Conservation (phyloP, 2,797 vertebrate species). For the Betta splendens region DNA sequence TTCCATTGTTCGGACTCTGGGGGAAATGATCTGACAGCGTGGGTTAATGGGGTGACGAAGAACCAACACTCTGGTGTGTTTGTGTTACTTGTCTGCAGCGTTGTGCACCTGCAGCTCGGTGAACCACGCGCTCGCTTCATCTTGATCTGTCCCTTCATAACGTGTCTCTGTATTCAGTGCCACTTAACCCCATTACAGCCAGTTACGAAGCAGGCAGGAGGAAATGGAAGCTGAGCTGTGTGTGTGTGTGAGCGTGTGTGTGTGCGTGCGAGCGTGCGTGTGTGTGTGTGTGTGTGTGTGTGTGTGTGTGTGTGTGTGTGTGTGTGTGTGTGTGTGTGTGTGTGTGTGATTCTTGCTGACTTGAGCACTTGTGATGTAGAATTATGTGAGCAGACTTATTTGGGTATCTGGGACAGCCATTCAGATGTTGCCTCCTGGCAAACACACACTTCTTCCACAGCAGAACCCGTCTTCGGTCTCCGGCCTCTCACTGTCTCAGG, state of each 20-base stretch:
- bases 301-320: conserved; percentile 39
- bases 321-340: conserved; percentile 5
- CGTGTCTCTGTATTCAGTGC: background rate
- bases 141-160: conserved; percentile 23
- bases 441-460: conserved; percentile 24
- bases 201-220: conserved; percentile 19
- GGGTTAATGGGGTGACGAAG: too few species aligned
- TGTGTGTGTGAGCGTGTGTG: too few species aligned
- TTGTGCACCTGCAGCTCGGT: too few species aligned
- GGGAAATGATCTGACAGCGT: too few species aligned
- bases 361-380: conserved; percentile 62
- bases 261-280: too few species aligned
- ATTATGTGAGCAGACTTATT: conserved; percentile 75
- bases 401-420: conserved; percentile 75
- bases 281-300: conserved; percentile 13
- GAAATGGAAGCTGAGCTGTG: conserved; percentile 31
- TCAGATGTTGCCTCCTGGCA: conserved; percentile 57
- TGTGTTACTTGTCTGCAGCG: too few species aligned
- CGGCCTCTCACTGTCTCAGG: conserved; percentile 23
- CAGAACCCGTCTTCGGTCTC: conserved; percentile 22
- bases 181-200: conserved; percentile 4
- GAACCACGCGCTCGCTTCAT: conserved; percentile 13
- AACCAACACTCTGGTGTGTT: too few species aligned
- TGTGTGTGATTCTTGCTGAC: conserved; percentile 60
- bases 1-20: too few species aligned